Evolutionary conservation across 2,797 vertebrate genomes (phyloP).

Genomic region (Xiphophorus birchmanni): DNA sequence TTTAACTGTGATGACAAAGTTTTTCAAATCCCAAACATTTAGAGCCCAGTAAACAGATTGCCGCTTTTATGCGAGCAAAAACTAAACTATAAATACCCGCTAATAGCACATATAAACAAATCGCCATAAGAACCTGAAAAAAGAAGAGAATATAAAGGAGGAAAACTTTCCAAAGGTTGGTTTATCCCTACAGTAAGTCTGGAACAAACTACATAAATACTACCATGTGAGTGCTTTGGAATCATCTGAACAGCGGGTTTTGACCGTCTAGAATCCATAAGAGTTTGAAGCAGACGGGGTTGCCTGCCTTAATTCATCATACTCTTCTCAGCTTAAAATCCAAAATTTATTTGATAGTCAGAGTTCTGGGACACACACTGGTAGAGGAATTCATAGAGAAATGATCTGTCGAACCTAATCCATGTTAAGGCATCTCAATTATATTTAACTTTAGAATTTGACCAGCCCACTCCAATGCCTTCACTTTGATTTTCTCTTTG

Average conservation of each 20-base stretch:
- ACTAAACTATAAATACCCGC: conserved; percentile 75
- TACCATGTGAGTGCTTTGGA: conserved; percentile 78
- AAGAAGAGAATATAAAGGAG: conserved; percentile 21
- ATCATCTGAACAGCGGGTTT: conserved; percentile 58
- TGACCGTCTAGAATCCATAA: conserved; percentile 67
- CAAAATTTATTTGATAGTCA: conserved; percentile 77
- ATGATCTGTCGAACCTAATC: conserved; percentile 18
- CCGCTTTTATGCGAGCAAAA: conserved; percentile 73
- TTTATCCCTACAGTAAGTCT: conserved; percentile 70
- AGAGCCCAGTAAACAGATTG: conserved; percentile 75
- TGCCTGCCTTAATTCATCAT: conserved; percentile 76
- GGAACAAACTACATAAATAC: conserved; percentile 78
- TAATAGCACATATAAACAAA: conserved; percentile 82
- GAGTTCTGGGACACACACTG: conserved; percentile 48
- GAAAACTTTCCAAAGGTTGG: conserved; percentile 36
- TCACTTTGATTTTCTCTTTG: background rate
- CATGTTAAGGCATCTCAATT: background rate
- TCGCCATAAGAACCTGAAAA: conserved; percentile 67
- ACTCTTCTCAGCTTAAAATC: conserved; percentile 75
- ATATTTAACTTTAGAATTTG: background rate
- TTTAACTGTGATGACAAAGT: conserved; percentile 74
- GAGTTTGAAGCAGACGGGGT: conserved; percentile 58
- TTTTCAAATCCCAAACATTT: conserved; percentile 78
- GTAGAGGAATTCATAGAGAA: conserved; percentile 12
- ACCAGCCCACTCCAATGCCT: background rate